Conservation (phyloP, 2,888 invertebrate species). For the Linnaemya tessellans region DNA sequence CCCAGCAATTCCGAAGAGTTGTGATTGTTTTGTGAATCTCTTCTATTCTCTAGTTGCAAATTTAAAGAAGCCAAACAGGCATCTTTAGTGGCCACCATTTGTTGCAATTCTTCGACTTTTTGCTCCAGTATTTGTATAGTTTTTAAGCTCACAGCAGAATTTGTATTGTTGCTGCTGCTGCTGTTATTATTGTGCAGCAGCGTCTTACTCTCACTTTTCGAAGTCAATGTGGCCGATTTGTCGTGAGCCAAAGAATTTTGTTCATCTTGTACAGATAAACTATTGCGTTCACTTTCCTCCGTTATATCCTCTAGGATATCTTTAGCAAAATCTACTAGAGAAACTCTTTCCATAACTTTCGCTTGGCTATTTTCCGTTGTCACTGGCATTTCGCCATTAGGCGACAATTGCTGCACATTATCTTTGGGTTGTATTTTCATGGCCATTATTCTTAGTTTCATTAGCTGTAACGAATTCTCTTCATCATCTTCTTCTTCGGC, state of each 20-base stretch:
- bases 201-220: conserved; percentile 73
- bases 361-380: conserved; percentile 58
- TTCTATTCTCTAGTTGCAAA: conserved; percentile 78
- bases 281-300: conserved; percentile 82
- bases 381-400: conserved; percentile 37
- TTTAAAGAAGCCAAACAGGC: conserved; percentile 80
- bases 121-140: conserved; percentile 81
- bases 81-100: conserved; percentile 80
- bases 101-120: conserved; percentile 80
- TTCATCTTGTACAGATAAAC: conserved; percentile 78
- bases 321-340: conserved; percentile 79
- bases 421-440: conserved; percentile 76
- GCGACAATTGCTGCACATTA: conserved; percentile 61
- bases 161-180: conserved; percentile 25
- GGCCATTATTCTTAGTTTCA: conserved; percentile 81
- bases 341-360: conserved; percentile 82
- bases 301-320: conserved; percentile 83
- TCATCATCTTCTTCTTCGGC: conserved; percentile 79
- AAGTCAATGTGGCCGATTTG: conserved; percentile 45
- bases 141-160: conserved; percentile 78
- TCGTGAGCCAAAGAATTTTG: conserved; percentile 77
- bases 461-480: conserved; percentile 77
- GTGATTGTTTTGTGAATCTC: conserved; percentile 75
- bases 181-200: conserved; percentile 72
- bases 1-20: conserved; percentile 74